phyloP scores from a whole-genome alignment of 2,888 invertebrate genomes.

The Andrena hattorfiana region DNA sequence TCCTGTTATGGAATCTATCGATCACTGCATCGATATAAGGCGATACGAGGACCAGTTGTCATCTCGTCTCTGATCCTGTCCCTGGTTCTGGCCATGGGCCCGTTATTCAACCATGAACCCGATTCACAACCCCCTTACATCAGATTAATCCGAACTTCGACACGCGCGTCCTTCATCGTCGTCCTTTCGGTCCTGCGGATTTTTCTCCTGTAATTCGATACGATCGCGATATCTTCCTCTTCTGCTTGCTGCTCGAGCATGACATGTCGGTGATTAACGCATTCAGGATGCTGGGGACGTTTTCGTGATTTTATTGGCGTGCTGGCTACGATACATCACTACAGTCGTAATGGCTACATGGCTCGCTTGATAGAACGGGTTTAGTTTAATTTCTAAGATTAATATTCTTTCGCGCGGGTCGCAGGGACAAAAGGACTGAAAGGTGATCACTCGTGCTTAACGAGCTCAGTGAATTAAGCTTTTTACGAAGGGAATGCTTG shows the following conservation, averaged over 20 bases:
- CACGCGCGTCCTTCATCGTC: background rate
- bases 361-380: background rate
- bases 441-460: background rate
- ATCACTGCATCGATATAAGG: conserved; percentile 79
- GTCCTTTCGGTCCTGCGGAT: background rate
- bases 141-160: conserved; percentile 46
- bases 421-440: background rate
- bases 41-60: conserved; percentile 75
- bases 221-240: conserved; percentile 18
- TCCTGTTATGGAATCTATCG: conserved; percentile 81
- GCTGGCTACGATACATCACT: background rate
- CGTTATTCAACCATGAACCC: conserved; percentile 80
- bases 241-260: background rate
- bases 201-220: background rate
- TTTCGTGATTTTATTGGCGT: conserved; percentile 12
- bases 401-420: conserved; percentile 1
- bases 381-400: conserved; percentile 20
- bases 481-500: background rate
- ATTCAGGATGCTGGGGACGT: conserved; percentile 9
- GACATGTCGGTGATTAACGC: conserved; percentile 11
- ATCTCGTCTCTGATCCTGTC: conserved; percentile 65
- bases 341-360: background rate
- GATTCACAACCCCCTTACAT: conserved; percentile 76
- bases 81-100: conserved; percentile 74
- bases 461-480: background rate